phyloP scores from a whole-genome alignment of 2,797 vertebrate genomes.

The Moxostoma hubbsi region DNA sequence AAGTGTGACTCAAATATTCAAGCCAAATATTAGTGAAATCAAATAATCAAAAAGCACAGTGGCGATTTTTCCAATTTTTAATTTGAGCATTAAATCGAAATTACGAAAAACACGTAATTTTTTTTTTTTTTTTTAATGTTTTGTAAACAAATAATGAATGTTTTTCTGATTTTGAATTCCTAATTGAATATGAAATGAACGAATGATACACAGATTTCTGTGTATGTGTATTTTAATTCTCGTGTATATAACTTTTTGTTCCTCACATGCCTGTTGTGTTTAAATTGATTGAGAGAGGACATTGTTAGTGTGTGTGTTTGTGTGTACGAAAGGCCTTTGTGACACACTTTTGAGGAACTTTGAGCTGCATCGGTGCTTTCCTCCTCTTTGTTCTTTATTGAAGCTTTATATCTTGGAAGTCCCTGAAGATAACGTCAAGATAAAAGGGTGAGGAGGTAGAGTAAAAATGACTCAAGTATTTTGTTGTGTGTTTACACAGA shows the following conservation, averaged over 20 bases:
- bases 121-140: too few species aligned
- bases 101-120: too few species aligned
- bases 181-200: too few species aligned
- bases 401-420: constrained; percentile 5
- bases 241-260: not conserved
- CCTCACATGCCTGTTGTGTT: constrained; percentile 5
- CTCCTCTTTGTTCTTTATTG: constrained; percentile 57
- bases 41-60: too few species aligned
- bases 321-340: not conserved
- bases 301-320: not conserved
- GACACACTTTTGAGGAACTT: not conserved
- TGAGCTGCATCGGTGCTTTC: constrained; percentile 20
- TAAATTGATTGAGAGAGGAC: not conserved
- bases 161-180: too few species aligned
- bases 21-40: too few species aligned
- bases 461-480: constrained; percentile 5
- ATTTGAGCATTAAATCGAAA: too few species aligned
- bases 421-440: not conserved
- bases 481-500: constrained; percentile 76
- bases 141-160: too few species aligned
- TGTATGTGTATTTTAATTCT: not conserved
- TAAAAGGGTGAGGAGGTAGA: not conserved
- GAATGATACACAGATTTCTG: too few species aligned
- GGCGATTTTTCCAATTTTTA: too few species aligned
- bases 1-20: too few species aligned